A percentile compares a stretch with the other conserved stretches of the same genome.
Conservation (phyloP, 2,113 vertebrate genomes). For the Seriola quinqueradiata region DNA sequence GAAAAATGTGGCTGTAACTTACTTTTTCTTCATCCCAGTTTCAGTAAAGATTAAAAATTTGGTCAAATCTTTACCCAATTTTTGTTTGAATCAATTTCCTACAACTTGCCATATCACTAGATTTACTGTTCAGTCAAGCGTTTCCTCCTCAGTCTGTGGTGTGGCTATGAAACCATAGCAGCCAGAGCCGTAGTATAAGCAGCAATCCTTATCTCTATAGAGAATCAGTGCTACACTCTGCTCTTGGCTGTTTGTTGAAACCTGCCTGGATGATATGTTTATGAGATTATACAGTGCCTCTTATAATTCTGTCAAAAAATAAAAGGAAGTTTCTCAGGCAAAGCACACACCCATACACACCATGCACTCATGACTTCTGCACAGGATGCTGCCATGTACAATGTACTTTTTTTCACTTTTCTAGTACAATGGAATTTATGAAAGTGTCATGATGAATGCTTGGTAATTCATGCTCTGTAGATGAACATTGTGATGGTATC, state of each 20-base stretch:
- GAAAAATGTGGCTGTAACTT: neutral
- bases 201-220: neutral
- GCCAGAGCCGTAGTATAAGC: neutral
- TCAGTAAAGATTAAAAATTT: neutral
- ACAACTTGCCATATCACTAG: neutral
- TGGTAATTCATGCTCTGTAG: neutral
- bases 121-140: neutral
- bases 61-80: neutral
- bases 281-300: neutral
- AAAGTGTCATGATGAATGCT: conserved; percentile 41
- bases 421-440: neutral
- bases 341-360: neutral
- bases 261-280: neutral
- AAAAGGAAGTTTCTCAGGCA: neutral
- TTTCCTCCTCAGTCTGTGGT: neutral
- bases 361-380: neutral
- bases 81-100: neutral
- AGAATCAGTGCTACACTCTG: neutral
- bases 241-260: conserved; percentile 7
- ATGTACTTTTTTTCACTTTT: neutral
- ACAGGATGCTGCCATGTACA: neutral
- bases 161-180: conserved; percentile 33
- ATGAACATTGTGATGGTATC: conserved; percentile 5
- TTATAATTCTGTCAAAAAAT: neutral
- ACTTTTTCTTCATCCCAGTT: neutral